Evolutionary conservation across 2,888 invertebrate genomes (phyloP).

Genomic region (Anthrax anthrax): DNA sequence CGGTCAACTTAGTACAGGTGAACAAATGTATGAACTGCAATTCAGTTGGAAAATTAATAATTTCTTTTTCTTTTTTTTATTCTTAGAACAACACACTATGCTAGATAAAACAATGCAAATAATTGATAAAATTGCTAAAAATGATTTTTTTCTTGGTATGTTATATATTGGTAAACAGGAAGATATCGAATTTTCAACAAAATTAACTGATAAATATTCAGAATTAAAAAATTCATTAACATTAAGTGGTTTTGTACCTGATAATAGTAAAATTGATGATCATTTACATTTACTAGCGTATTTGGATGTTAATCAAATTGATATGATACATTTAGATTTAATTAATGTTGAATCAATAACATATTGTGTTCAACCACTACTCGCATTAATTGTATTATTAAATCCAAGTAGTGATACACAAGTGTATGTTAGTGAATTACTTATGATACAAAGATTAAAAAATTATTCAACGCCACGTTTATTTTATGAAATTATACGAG

Average conservation of each 20-base stretch:
- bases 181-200: constrained; percentile 50
- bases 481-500: constrained; percentile 78
- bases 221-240: constrained; percentile 24
- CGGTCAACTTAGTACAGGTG: constrained; percentile 17
- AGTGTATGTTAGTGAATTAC: constrained; percentile 64
- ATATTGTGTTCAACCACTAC: constrained; percentile 61
- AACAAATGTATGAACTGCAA: too few species aligned
- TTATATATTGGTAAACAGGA: constrained; percentile 70
- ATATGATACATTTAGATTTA: constrained; percentile 37
- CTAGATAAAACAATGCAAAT: constrained; percentile 55
- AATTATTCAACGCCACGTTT: constrained; percentile 65
- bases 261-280: constrained; percentile 18
- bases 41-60: too few species aligned
- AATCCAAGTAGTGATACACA: constrained; percentile 75
- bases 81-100: constrained; percentile 39
- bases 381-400: constrained; percentile 70
- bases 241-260: constrained; percentile 4
- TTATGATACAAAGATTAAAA: constrained; percentile 73
- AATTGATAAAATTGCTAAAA: constrained; percentile 51
- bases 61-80: too few species aligned
- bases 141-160: constrained; percentile 66
- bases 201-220: constrained; percentile 59
- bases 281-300: constrained; percentile 27
- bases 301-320: constrained; percentile 27
- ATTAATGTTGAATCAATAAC: constrained; percentile 49